Base-by-base conservation (phyloP, 2,113 vertebrate species). In the Chlorocebus sabaeus region DNA sequence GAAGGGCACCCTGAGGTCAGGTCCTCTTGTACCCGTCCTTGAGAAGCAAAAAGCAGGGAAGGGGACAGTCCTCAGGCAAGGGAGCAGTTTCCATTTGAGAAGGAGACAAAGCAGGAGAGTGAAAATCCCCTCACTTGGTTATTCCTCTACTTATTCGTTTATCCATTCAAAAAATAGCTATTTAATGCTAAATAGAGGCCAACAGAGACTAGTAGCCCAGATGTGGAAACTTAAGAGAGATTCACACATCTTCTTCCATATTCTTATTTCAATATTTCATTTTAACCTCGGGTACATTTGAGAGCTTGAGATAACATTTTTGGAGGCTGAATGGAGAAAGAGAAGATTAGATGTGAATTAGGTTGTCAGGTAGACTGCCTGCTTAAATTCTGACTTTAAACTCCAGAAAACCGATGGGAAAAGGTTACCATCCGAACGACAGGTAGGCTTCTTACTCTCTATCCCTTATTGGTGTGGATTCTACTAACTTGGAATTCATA, bases 331-430 rank as follows among this genome's bases (percentile, higher is more conserved):
- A 57, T 35, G 43, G 17, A 70, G 90, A 83, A 68, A 81, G 67
- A 81, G 38, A 70, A 96, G n/a, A 72, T n/a, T 95, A 93, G 30
- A 40, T 32, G 88, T 17, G 67, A 85, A 48, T 92, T 82, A 97
- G 85, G 93, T 64, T 64, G n/a, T 95, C n/a, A 90, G 55, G 78
- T 9, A 68, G 35, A 78, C 18, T 68, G 27, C 35, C 23, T 76
- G 57, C 59, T 57, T 90, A 55, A 88, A 80, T 30, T 70, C 59
- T 55, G 59, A 48, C 40, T 89, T 89, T 50, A 82, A 89, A 80
- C 50, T 73, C 64, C n/a, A 45, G 40, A 81, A 89, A 84, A 64
- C 38, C 30, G 23, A 40, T 78, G 16, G 70, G 57, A 76, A 84
- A 79, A 3, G 12, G 59, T 45, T 82, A 20, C 75, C 52, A 86